Base-by-base conservation (phyloP, 2,113 vertebrate genomes). In the Callithrix jacchus region DNA sequence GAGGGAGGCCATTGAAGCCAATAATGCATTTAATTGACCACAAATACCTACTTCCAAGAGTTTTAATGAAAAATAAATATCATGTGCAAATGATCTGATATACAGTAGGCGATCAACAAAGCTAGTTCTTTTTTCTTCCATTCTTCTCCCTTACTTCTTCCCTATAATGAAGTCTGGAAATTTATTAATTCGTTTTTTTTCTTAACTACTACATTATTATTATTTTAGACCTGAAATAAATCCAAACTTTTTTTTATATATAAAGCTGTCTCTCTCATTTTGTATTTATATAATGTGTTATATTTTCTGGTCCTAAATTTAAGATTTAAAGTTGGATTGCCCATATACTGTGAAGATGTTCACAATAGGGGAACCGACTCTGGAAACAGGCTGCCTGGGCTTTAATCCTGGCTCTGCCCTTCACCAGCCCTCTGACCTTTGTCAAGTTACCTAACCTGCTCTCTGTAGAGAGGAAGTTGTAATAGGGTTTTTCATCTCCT, bases 171-270 rank as follows among this genome's bases (percentile, higher is more conserved):
- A 71, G 10, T 45, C 47, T 87, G 45, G 18, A 74, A 76, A 42
- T 81, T 71, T 80, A 47, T 81, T 81, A 25, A 47, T 74, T 88
- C 18, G 1, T 89, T 88, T 93, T 92, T 92, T 88, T 93, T 86
- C 32, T 81, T 70, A 87, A 12, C 58, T 77, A 35, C 64, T 83
- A 37, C 3, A 18, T 94, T 81, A 30, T 87, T 90, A 49, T 49
- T 94, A 77, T 18, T 20, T 93, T 85, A 27, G 68, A 79, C 45
- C 27, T 89, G 37, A 80, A 95, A 87, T 74, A 70, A 74, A 77
- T 70, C 49, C 30, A 42, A 35, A 84, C 9, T 14, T 54, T 64
- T 71, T 70, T 4, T 9, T 5, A 52, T 52, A 8, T 37, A 40
- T 89, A 42, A 89, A 40, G n/a, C 14, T 71, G 16, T 86, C 14